phyloP scores from a whole-genome alignment of 2,113 vertebrate species.

The Corynorhinus townsendii region DNA sequence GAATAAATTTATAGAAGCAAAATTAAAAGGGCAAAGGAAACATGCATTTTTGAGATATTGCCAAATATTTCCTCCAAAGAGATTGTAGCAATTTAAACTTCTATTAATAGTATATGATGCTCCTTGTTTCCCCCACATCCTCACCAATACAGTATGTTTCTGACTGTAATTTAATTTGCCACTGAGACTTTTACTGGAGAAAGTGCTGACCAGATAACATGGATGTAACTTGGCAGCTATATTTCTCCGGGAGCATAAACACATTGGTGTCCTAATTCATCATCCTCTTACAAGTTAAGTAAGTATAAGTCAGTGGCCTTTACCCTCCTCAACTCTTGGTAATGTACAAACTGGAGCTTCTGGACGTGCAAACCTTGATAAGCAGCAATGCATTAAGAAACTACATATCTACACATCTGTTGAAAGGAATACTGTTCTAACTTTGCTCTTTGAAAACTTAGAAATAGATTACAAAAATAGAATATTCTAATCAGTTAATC shows the following conservation, averaged over 20 bases:
- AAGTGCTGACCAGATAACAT: background rate
- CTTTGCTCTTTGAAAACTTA: background rate
- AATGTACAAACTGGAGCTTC: constrained; percentile 2
- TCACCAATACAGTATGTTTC: background rate
- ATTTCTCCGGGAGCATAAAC: constrained; percentile 16
- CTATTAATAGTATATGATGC: background rate
- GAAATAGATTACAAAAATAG: background rate
- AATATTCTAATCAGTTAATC: background rate
- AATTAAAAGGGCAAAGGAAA: constrained; percentile 12
- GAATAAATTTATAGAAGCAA: constrained; percentile 3
- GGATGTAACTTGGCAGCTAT: background rate
- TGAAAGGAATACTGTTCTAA: background rate
- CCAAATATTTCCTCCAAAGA: background rate
- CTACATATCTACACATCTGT: background rate
- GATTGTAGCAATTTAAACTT: background rate
- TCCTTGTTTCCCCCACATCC: background rate
- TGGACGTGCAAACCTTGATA: background rate
- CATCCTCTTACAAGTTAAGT: background rate
- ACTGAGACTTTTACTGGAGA: background rate
- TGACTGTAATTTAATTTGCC: constrained; percentile 25
- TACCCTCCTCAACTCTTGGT: background rate
- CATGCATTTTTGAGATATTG: background rate
- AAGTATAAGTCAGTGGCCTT: background rate
- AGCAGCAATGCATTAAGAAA: background rate
- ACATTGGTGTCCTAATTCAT: background rate